Percentiles rank a stretch among this genome's conserved stretches.
Evolutionary conservation across 1,140 invertebrate species (phyloP).

Genomic region (Rhagoletis zephyria): DNA sequence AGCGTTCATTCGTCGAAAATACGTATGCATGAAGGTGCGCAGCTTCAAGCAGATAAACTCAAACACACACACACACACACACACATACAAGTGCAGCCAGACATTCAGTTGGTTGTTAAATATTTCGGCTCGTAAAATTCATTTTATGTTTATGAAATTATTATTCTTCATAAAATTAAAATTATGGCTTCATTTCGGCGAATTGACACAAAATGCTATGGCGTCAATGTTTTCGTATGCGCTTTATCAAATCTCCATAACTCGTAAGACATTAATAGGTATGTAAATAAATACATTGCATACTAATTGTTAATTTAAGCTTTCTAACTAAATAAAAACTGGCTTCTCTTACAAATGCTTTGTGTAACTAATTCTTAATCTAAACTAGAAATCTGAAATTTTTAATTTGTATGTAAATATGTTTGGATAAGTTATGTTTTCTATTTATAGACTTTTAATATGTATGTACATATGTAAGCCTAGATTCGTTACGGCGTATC

Average conservation of each 20-base stretch:
- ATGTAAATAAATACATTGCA: slow-evolving; percentile 26
- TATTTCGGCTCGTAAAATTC: background rate
- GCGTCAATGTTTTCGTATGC: background rate
- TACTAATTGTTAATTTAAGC: slow-evolving; percentile 17
- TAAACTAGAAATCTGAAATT: background rate
- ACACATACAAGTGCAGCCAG: background rate
- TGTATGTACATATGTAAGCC: background rate
- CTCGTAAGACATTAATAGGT: background rate
- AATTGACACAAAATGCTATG: slow-evolving; percentile 6
- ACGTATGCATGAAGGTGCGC: background rate
- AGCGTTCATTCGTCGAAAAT: background rate
- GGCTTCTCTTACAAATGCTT: background rate
- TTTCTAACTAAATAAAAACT: slow-evolving; percentile 8
- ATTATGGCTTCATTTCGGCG: slow-evolving; percentile 33
- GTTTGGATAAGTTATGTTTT: background rate
- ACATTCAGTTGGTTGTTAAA: background rate
- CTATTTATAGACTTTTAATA: background rate
- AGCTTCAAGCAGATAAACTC: background rate
- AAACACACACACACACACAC: background rate
- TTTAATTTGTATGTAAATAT: slow-evolving; percentile 30
- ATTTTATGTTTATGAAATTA: slow-evolving; percentile 44
- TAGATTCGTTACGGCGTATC: background rate
- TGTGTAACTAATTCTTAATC: background rate
- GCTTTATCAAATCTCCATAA: background rate
- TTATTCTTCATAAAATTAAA: slow-evolving; percentile 51